phyloP scores from a whole-genome alignment of 1,140 invertebrate genomes.

The Musca domestica region DNA sequence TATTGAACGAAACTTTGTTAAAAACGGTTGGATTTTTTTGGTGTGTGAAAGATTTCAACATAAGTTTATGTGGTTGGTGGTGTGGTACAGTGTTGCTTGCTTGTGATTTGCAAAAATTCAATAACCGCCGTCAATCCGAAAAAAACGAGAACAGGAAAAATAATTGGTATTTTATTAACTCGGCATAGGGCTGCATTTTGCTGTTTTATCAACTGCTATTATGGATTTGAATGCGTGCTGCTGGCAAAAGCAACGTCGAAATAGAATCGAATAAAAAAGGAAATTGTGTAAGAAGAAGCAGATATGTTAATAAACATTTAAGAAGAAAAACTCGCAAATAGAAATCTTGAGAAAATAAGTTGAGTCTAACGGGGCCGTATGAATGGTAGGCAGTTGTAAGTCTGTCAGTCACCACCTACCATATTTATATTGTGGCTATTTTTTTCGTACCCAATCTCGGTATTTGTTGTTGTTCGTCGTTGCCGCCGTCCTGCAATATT shows the following conservation, averaged over 20 bases:
- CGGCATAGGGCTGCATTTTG: slow-evolving; percentile 9
- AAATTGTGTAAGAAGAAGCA: too few species aligned
- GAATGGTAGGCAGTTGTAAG: too few species aligned
- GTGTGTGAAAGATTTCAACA: slow-evolving; percentile 15
- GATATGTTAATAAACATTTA: too few species aligned
- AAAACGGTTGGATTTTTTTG: slow-evolving; percentile 19
- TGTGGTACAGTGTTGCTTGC: slow-evolving; percentile 18
- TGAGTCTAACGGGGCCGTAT: too few species aligned
- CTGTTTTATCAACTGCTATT: too few species aligned
- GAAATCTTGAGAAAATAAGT: too few species aligned
- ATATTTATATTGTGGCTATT: slow-evolving; percentile 16
- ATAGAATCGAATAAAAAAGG: too few species aligned
- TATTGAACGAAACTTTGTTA: background rate
- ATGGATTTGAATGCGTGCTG: too few species aligned
- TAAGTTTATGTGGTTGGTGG: background rate
- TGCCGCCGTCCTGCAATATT: background rate
- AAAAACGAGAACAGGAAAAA: background rate
- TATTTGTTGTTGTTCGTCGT: background rate
- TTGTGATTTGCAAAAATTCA: slow-evolving; percentile 19
- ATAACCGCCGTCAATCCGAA: background rate
- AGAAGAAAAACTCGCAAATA: too few species aligned
- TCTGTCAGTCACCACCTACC: slow-evolving; percentile 2
- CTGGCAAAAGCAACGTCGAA: too few species aligned
- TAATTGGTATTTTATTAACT: background rate
- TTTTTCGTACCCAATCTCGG: background rate